Percentiles rank a stretch among this genome's conserved stretches.
Evolutionary conservation across 2,797 vertebrate species (phyloP).

Genomic region (Sebastes diaconus): DNA sequence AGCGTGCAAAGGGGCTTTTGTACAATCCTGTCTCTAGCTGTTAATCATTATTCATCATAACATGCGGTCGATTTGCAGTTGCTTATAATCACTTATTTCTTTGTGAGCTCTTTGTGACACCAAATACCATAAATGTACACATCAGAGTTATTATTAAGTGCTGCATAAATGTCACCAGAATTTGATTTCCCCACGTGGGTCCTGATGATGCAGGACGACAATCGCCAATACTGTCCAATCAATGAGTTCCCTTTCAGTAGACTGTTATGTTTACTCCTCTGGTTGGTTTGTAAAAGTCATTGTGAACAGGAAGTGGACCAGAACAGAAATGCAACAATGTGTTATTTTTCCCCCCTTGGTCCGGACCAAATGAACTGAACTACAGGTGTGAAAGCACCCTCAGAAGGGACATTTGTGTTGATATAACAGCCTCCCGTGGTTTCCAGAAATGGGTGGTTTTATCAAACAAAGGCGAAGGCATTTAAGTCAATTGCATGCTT

Average conservation of each 20-base stretch:
- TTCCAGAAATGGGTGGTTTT: constrained; percentile 32
- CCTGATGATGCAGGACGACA: background rate
- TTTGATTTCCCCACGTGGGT: background rate
- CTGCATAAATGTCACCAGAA: background rate
- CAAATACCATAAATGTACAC: background rate
- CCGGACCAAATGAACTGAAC: background rate
- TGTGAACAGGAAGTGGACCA: background rate
- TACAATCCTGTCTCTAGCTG: background rate
- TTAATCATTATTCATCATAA: background rate
- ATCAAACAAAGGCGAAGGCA: constrained; percentile 25
- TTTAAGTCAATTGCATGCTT: constrained; percentile 40
- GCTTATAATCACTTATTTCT: background rate
- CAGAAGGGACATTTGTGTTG: background rate
- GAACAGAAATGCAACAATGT: background rate
- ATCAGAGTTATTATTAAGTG: background rate
- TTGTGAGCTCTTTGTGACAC: background rate
- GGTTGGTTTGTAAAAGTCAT: background rate
- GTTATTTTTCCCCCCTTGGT: background rate
- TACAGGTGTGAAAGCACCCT: background rate
- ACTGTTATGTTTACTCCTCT: background rate
- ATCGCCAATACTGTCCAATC: background rate
- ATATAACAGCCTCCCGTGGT: background rate
- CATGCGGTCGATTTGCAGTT: background rate
- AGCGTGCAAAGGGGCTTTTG: background rate
- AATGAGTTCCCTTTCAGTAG: background rate